Percentiles rank a stretch among this genome's conserved stretches.
These are phyloP conservation scores for Riptortus pedestris DNA, from an alignment of 1,140 invertebrate genomes.

Conservation along the genomic window DNA sequence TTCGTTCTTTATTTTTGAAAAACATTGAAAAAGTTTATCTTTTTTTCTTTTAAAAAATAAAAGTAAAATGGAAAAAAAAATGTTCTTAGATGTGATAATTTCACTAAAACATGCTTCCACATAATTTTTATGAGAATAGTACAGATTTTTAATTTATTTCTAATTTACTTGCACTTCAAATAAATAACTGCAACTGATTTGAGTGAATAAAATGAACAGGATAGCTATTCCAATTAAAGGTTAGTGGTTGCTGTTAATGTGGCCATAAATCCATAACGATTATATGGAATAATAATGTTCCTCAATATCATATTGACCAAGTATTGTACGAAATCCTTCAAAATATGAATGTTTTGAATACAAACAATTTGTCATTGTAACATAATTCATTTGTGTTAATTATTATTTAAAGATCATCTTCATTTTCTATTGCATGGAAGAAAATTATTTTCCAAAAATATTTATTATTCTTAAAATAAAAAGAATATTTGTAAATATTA, in stretches of 20 bases:
- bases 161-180: slow-evolving; percentile 3
- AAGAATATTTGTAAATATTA: slow-evolving; percentile 10
- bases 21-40: background rate
- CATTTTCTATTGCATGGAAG: slow-evolving; percentile 14
- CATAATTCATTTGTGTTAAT: background rate
- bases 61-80: too few species aligned
- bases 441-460: slow-evolving; percentile 11
- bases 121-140: background rate
- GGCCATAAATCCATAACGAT: too few species aligned
- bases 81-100: background rate
- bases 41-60: too few species aligned
- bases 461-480: slow-evolving; percentile 11
- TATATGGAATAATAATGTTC: too few species aligned
- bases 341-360: background rate
- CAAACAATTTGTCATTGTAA: background rate
- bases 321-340: background rate
- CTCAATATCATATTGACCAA: background rate
- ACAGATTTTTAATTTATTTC: background rate
- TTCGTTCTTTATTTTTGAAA: background rate
- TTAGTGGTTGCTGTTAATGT: too few species aligned
- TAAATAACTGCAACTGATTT: slow-evolving; percentile 1
- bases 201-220: background rate
- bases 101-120: slow-evolving; percentile 6
- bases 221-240: too few species aligned
- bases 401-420: background rate